A percentile compares a stretch with the other conserved stretches of the same genome.
Conservation (phyloP, 2,888 invertebrate genomes). For the Phortica magna region DNA sequence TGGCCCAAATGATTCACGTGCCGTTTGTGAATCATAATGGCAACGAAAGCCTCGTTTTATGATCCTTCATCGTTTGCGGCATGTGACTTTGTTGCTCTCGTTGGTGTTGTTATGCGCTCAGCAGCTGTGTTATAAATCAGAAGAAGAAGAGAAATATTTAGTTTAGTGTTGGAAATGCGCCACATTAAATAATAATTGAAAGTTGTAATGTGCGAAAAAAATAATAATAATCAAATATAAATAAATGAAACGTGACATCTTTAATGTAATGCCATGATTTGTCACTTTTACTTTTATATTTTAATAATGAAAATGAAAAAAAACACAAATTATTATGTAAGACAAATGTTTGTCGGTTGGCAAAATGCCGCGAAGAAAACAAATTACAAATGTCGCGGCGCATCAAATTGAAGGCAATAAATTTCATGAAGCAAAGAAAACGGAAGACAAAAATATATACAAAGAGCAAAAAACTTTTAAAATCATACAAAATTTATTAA, state of each 20-base stretch:
- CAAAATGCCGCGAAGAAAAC: not conserved
- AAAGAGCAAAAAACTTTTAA: slow-evolving; percentile 7
- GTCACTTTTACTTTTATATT: slow-evolving; percentile 43
- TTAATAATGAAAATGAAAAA: slow-evolving; percentile 2
- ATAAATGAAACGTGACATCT: not conserved
- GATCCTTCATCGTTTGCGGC: slow-evolving; percentile 32
- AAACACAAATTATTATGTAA: not conserved
- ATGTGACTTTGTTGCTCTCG: slow-evolving; percentile 3
- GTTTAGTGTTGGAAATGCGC: too few relatives aligned
- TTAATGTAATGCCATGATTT: slow-evolving; percentile 31
- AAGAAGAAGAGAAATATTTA: too few relatives aligned
- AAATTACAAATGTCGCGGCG: slow-evolving; percentile 28
- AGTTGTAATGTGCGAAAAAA: too few relatives aligned
- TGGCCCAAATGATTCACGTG: slow-evolving; percentile 36
- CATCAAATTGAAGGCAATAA: slow-evolving; percentile 34
- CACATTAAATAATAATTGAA: too few relatives aligned
- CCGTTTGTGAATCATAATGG: slow-evolving; percentile 39
- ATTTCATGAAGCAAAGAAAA: not conserved
- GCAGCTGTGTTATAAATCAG: too few relatives aligned
- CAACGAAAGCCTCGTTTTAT: slow-evolving; percentile 19
- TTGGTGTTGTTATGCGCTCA: slow-evolving; percentile 27
- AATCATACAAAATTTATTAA: not conserved
- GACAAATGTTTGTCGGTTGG: not conserved
- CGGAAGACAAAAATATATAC: not conserved
- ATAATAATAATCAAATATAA: not conserved